phyloP scores from a whole-genome alignment of 2,888 invertebrate species.

The Macrosoma leucophasiata region DNA sequence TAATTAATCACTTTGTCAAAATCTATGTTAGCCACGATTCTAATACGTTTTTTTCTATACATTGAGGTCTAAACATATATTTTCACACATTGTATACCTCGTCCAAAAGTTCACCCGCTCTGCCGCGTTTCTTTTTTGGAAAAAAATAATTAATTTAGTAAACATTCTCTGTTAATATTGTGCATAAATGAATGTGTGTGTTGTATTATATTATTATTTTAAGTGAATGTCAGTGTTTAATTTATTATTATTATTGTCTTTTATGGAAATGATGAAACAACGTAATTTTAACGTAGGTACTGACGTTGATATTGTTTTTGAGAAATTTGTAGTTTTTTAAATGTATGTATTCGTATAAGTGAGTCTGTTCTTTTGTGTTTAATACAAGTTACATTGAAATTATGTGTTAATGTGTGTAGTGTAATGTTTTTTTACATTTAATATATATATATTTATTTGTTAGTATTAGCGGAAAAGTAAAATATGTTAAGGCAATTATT shows the following conservation, averaged over 20 bases:
- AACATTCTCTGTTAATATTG: slow-evolving; percentile 65
- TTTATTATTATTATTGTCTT: no score
- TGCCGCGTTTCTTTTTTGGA: slow-evolving; percentile 81
- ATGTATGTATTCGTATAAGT: slow-evolving; percentile 5
- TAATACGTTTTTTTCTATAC: slow-evolving; percentile 53
- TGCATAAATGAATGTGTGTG: slow-evolving; percentile 41
- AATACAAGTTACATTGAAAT: not conserved
- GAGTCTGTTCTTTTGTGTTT: slow-evolving; percentile 1
- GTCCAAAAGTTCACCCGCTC: slow-evolving; percentile 88
- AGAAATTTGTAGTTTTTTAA: not conserved
- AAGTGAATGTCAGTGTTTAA: no score
- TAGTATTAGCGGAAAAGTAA: slow-evolving; percentile 45
- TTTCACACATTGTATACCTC: slow-evolving; percentile 76
- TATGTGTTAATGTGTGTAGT: slow-evolving; percentile 4
- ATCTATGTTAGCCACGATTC: slow-evolving; percentile 72
- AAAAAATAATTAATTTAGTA: slow-evolving; percentile 70
- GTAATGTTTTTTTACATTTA: slow-evolving; percentile 8
- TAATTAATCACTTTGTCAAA: slow-evolving; percentile 60
- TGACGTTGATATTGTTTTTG: no score
- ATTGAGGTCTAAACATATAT: slow-evolving; percentile 67
- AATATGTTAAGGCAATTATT: slow-evolving; percentile 31
- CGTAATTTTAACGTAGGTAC: no score
- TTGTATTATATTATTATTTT: no score
- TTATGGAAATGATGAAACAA: no score
- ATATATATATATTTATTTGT: slow-evolving; percentile 16